Evolutionary conservation across 2,888 invertebrate genomes (phyloP), one percentile per base, ranked within the genome.

Genomic region (Synanthedon andrenaeformis): DNA sequence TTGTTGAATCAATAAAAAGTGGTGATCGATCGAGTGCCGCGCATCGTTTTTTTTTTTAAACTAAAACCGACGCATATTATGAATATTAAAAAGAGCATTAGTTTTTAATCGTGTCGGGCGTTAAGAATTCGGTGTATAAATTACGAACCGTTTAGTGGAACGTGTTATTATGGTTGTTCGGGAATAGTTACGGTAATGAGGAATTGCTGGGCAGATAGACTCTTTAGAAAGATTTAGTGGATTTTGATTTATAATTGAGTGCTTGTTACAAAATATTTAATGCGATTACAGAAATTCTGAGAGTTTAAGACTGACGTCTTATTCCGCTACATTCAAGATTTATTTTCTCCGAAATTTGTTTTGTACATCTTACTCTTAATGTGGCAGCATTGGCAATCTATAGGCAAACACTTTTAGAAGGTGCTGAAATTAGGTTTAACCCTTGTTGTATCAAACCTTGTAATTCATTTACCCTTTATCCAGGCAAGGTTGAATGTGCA

Each of bases 71-170:
- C 56, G 58, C 55, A 58, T 62, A 57, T 63, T 69, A 65, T 64
- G 69, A 69, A 71, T 72, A 68, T 70, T 70, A 66, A 79, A 76
- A 67, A 65, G 70, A 70, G 67, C 69, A 72, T 70, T 64, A 66
- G 59, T 68, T 71, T 73, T 79, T 76, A 80, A 79, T 77, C 65
- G 70, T 63, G 62, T 66, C 69, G 72, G 78, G 80, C 80, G 79
- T 82, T 73, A 67, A 70, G 70, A 76, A 75, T 76, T 72, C 63
- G 69, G 68, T 70, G 69, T 74, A 81, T 82, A 83, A 82, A 82
- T 84, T 82, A 82, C 71, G 65, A 70, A 69, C 71, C 78, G 75
- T 76, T 82, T 79, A 79, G 70, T 66, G 67, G 63, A 79, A 74
- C 76, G 64, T 72, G 70, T 75, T 81, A 79, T 78, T 79, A 78